Percentiles rank a stretch among this genome's conserved stretches.
phyloP scores from a whole-genome alignment of 2,797 vertebrate species.

The Muraenolepis orangiensis region DNA sequence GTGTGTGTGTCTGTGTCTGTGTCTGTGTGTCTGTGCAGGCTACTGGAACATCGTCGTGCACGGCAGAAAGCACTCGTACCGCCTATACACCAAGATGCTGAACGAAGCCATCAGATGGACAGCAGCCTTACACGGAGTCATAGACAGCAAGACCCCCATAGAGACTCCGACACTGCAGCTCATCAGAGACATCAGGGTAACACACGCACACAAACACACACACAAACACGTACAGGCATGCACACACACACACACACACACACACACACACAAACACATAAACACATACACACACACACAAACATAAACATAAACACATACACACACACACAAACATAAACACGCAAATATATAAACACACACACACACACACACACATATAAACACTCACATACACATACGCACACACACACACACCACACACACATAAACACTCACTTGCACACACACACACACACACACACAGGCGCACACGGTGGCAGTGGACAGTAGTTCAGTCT shows the following conservation, averaged over 20 bases:
- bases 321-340: background rate
- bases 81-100: constrained; percentile 86
- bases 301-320: too few species aligned
- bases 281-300: too few species aligned
- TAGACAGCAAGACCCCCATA: constrained; percentile 88
- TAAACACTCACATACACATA: background rate
- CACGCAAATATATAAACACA: background rate
- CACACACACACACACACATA: background rate
- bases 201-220: background rate
- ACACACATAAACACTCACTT: background rate
- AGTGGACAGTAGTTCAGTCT: too few species aligned
- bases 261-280: background rate
- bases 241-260: background rate
- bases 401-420: background rate
- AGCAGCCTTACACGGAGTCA: constrained; percentile 84
- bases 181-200: constrained; percentile 90
- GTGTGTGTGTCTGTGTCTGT: background rate
- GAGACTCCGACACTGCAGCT: constrained; percentile 92
- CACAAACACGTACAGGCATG: background rate
- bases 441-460: background rate
- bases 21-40: constrained; percentile 64
- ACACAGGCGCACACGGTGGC: too few species aligned
- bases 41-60: constrained; percentile 92
- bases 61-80: constrained; percentile 87
- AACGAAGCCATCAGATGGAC: constrained; percentile 93